Percentiles rank a stretch among this genome's conserved stretches.
These are phyloP conservation scores for Cylas formicarius DNA, from an alignment of 1,140 invertebrate species.

Conservation along the genomic window DNA sequence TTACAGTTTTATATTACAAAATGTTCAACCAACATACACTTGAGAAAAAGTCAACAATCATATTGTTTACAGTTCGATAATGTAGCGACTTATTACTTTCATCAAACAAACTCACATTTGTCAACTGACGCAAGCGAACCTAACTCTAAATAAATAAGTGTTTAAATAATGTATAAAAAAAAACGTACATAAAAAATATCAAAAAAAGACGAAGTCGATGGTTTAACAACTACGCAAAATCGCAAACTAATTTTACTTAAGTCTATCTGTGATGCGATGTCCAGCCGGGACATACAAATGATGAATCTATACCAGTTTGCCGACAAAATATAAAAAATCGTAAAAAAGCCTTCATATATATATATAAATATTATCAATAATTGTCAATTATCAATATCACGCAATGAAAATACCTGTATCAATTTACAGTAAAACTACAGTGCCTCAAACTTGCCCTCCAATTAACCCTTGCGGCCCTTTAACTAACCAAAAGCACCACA, in stretches of 20 bases:
- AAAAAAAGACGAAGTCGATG: conserved; percentile 19
- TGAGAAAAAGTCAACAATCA: conserved; percentile 4
- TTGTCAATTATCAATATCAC: conserved; percentile 19
- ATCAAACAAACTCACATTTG: not conserved
- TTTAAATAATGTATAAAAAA: conserved; percentile 12
- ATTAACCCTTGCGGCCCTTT: conserved; percentile 15
- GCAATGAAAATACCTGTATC: conserved; percentile 21
- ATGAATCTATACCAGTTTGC: conserved; percentile 11
- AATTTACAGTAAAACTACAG: conserved; percentile 7
- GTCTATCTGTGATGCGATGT: conserved; percentile 21
- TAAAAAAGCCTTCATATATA: conserved; percentile 17
- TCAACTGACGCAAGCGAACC: conserved; percentile 14
- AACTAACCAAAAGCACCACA: not conserved
- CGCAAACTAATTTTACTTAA: conserved; percentile 22
- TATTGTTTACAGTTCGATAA: not conserved
- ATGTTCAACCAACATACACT: conserved; percentile 3
- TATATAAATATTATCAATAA: conserved; percentile 13
- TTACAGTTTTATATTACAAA: conserved; percentile 23
- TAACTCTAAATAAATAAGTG: conserved; percentile 23
- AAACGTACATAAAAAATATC: conserved; percentile 18
- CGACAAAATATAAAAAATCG: conserved; percentile 13
- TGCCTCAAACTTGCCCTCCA: conserved; percentile 1
- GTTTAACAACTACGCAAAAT: conserved; percentile 20
- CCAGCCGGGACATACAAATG: no score
- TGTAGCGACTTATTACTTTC: not conserved